phyloP scores from a whole-genome alignment of 92 coral and sea anemone genomes.

The Phenganax stokvisi region DNA sequence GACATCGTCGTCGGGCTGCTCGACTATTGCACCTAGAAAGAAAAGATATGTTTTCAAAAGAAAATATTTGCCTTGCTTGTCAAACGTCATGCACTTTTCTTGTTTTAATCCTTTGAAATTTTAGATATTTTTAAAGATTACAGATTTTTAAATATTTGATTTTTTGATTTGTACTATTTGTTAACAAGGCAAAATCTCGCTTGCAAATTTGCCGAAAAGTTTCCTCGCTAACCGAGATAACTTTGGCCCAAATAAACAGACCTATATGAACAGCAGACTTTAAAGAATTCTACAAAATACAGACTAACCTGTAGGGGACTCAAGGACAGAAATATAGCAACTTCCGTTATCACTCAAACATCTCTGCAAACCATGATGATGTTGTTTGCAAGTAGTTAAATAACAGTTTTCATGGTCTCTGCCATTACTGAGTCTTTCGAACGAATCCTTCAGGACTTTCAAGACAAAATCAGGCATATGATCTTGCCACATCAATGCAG shows the following conservation, averaged over 20 bases:
- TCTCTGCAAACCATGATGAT: conserved; percentile 11
- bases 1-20: conserved; percentile 28
- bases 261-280: no score
- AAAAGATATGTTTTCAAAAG: background rate
- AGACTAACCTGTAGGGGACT: conserved; percentile 27
- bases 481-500: conserved; percentile 96
- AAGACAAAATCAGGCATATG: conserved; percentile 98
- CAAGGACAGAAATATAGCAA: conserved; percentile 18
- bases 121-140: no score
- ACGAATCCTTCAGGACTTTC: conserved; percentile 62
- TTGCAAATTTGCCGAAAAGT: no score
- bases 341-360: conserved; percentile 4
- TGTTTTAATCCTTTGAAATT: no score
- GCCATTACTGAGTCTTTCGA: background rate
- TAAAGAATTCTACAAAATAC: background rate
- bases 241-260: no score
- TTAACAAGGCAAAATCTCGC: no score
- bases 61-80: background rate
- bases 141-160: no score
- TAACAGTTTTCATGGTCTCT: background rate
- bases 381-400: background rate
- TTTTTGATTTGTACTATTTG: no score
- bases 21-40: conserved; percentile 23
- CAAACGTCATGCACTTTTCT: no score
- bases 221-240: no score